Percentiles rank a stretch among this genome's conserved stretches.
Evolutionary conservation across 2,113 vertebrate species (phyloP).

Genomic region (Oreotrochilus melanogaster): DNA sequence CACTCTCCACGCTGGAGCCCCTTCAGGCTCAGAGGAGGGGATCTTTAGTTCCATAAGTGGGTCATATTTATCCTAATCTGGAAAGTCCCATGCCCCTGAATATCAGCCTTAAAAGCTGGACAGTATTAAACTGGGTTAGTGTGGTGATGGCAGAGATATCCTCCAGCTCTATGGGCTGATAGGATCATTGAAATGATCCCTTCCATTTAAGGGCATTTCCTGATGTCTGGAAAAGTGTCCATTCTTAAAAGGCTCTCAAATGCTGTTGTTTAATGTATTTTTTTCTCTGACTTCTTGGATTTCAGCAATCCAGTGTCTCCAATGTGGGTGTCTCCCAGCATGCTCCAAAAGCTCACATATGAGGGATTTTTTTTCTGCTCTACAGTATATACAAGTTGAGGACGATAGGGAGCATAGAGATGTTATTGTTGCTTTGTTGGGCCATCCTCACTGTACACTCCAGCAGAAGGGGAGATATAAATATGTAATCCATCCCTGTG

Average conservation of each 20-base stretch:
- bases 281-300: neutral
- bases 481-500: conserved; percentile 54
- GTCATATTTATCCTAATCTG: neutral
- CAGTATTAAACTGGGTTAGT: neutral
- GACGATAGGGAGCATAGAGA: neutral
- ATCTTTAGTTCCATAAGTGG: neutral
- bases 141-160: neutral
- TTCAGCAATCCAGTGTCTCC: neutral
- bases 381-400: neutral
- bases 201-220: neutral
- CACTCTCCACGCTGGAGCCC: neutral
- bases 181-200: neutral
- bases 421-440: neutral
- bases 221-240: neutral
- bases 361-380: neutral
- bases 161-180: neutral
- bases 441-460: neutral
- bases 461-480: neutral
- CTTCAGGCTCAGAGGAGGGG: neutral
- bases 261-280: neutral
- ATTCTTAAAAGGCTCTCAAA: neutral
- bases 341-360: neutral
- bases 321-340: neutral
- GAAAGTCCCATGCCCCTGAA: neutral
- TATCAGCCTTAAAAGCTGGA: neutral